A percentile compares a stretch with the other conserved stretches of the same genome.
These are phyloP conservation scores for Todiramphus saurophagus DNA, from an alignment of 2,113 vertebrate genomes.

Conservation along the genomic window DNA sequence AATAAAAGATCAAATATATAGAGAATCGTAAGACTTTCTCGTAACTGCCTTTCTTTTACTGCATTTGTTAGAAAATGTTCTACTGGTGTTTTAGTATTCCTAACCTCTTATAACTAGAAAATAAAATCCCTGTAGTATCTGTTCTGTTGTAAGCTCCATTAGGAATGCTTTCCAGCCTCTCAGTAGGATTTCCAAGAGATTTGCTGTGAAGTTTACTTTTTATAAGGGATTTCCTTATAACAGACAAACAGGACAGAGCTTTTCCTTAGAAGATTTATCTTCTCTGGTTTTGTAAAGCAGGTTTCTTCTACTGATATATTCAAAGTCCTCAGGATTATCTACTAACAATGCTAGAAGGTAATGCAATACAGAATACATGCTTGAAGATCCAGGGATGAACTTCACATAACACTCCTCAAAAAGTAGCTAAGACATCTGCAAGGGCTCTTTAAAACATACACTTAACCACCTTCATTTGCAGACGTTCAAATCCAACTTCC, in stretches of 20 bases:
- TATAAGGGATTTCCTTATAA: slow-evolving; percentile 17
- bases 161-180: slow-evolving; percentile 44
- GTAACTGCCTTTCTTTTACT: not conserved
- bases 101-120: slow-evolving; percentile 11
- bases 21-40: slow-evolving; percentile 16
- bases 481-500: not conserved
- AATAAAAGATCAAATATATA: slow-evolving; percentile 24
- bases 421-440: not conserved
- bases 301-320: not conserved
- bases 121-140: slow-evolving; percentile 10
- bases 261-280: not conserved
- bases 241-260: not conserved
- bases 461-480: not conserved
- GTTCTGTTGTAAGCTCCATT: slow-evolving; percentile 4
- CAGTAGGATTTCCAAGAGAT: slow-evolving; percentile 20
- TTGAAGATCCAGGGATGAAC: not conserved
- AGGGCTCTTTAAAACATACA: not conserved
- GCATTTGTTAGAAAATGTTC: not conserved
- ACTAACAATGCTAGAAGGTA: not conserved
- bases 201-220: slow-evolving; percentile 24
- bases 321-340: not conserved
- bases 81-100: slow-evolving; percentile 6
- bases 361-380: not conserved
- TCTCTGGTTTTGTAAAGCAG: not conserved
- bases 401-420: not conserved